phyloP scores from a whole-genome alignment of 1,140 invertebrate species.

The Solenopsis fugax region DNA sequence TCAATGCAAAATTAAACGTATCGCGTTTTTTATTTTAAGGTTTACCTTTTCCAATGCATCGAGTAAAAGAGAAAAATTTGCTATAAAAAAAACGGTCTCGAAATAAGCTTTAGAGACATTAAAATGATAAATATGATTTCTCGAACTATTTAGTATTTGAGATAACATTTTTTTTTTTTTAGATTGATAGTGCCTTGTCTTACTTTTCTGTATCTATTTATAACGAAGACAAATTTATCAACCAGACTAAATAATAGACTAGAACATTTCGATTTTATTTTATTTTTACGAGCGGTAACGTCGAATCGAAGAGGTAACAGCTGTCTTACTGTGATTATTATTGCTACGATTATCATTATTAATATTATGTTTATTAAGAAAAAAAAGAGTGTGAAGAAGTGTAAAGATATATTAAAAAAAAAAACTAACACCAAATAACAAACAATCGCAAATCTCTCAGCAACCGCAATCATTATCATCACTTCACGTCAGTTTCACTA shows the following conservation, averaged over 20 bases:
- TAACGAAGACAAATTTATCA: not conserved
- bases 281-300: not conserved
- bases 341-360: constrained; percentile 48
- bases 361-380: constrained; percentile 83
- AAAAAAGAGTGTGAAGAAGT: constrained; percentile 82
- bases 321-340: constrained; percentile 31
- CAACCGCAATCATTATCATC: constrained; percentile 85
- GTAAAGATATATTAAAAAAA: constrained; percentile 78
- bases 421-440: constrained; percentile 84
- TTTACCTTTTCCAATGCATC: not conserved
- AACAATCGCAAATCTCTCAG: constrained; percentile 85
- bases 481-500: constrained; percentile 83
- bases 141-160: not conserved
- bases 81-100: not conserved
- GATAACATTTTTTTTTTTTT: not conserved
- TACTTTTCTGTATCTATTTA: constrained; percentile 5
- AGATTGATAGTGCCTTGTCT: too few species aligned
- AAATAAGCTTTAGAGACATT: not conserved
- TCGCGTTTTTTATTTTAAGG: not conserved
- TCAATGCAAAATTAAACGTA: not conserved
- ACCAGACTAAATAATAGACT: not conserved
- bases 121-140: not conserved
- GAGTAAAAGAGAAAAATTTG: constrained; percentile 15
- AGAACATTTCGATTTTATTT: not conserved
- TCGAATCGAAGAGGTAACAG: constrained; percentile 49